Evolutionary conservation across 2,797 vertebrate species (phyloP).

Genomic region (Pseudochirops cupreus): DNA sequence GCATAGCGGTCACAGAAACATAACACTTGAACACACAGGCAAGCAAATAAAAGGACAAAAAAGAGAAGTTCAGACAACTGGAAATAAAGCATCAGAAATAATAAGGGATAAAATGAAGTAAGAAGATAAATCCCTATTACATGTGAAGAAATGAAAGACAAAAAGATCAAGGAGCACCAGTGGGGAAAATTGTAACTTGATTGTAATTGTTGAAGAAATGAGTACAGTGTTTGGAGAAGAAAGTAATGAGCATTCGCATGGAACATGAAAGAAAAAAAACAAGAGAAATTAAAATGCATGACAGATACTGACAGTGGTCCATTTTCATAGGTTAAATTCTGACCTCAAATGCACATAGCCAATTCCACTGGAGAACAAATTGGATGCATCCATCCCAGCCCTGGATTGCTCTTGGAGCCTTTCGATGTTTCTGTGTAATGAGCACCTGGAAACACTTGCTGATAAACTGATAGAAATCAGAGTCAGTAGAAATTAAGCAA

Average conservation of each 20-base stretch:
- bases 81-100: not conserved
- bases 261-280: not conserved
- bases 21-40: not conserved
- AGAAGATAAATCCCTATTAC: not conserved
- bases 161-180: not conserved
- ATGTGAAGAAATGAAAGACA: not conserved
- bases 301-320: not conserved
- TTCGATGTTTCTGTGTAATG: constrained; percentile 21
- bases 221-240: not conserved
- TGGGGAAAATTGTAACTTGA: not conserved
- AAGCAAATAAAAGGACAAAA: not conserved
- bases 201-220: not conserved
- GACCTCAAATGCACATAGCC: not conserved
- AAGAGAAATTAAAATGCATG: not conserved
- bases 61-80: not conserved
- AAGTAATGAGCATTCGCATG: not conserved
- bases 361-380: not conserved
- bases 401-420: constrained; percentile 34
- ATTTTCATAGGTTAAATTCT: not conserved
- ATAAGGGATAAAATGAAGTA: not conserved
- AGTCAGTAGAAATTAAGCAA: constrained; percentile 19
- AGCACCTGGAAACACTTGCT: not conserved
- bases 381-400: not conserved
- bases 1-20: not conserved
- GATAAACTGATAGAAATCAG: constrained; percentile 12